A percentile compares a stretch with the other conserved stretches of the same genome.
These are phyloP conservation scores for Urocolius indicus DNA, from an alignment of 2,113 vertebrate genomes.

Conservation along the genomic window DNA sequence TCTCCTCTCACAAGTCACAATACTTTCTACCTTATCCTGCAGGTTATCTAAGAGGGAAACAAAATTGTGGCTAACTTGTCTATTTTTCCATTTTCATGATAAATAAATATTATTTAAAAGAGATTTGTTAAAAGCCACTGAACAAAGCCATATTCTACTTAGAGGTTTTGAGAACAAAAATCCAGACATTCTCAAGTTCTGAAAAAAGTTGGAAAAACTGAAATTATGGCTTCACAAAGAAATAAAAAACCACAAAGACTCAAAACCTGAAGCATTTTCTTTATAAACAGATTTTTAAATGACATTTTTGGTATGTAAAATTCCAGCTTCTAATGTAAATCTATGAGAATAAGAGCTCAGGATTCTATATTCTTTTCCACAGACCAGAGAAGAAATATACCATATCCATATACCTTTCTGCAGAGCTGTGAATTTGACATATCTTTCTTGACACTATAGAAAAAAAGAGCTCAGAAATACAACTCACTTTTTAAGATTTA, in stretches of 20 bases:
- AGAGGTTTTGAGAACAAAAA: background rate
- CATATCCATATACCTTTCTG: background rate
- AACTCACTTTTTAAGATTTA: background rate
- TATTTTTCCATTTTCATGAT: background rate
- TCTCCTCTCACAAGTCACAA: background rate
- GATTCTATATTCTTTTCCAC: background rate
- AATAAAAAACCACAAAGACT: background rate
- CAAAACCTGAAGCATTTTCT: rapidly evolving
- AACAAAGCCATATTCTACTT: background rate
- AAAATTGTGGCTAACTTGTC: background rate
- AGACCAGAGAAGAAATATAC: background rate
- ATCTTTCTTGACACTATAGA: background rate
- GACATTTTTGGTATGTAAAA: background rate
- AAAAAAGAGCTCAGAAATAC: background rate
- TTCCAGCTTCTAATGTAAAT: background rate
- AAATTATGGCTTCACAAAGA: background rate
- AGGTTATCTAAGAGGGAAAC: background rate
- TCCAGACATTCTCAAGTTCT: background rate
- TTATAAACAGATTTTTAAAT: background rate
- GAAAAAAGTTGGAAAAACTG: background rate
- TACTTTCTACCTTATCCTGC: background rate
- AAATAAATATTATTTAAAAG: background rate
- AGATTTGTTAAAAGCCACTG: background rate
- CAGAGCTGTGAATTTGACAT: background rate
- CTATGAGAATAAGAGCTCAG: background rate